phyloP scores from a whole-genome alignment of 2,797 vertebrate genomes.

The Lophius americanus region DNA sequence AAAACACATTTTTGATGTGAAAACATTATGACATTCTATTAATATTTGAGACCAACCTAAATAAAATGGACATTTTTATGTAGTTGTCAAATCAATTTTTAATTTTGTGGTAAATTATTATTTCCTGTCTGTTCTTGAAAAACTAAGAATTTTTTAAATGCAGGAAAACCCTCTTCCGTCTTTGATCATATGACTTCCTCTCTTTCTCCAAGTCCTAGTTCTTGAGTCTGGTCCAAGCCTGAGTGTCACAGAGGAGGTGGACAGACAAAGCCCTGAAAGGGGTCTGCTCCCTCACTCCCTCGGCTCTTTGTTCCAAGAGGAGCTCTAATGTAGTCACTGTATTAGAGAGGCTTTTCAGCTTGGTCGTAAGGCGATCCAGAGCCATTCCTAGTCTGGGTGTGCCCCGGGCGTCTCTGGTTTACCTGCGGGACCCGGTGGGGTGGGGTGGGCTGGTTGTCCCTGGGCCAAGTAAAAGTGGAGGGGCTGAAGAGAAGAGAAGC shows the following conservation, averaged over 20 bases:
- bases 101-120: too few relatives aligned
- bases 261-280: constrained; percentile 69
- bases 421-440: constrained; percentile 73
- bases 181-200: constrained; percentile 28
- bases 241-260: constrained; percentile 41
- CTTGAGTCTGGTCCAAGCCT: constrained; percentile 54
- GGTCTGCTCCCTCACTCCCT: constrained; percentile 66
- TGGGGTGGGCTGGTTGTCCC: constrained; percentile 23
- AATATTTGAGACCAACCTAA: too few relatives aligned
- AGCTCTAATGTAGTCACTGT: constrained; percentile 50
- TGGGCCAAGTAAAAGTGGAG: constrained; percentile 12
- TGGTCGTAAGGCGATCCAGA: constrained; percentile 80
- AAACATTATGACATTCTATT: too few relatives aligned
- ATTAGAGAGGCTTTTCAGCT: constrained; percentile 79
- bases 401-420: constrained; percentile 78
- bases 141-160: background rate
- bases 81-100: too few relatives aligned
- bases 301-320: constrained; percentile 69
- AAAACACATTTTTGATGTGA: too few relatives aligned
- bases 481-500: constrained; percentile 40
- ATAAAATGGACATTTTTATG: too few relatives aligned
- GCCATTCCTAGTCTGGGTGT: constrained; percentile 76
- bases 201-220: constrained; percentile 33
- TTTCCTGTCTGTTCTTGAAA: background rate
- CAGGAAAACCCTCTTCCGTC: background rate